Percentiles rank a stretch among this genome's conserved stretches.
These are phyloP conservation scores for Poeciliopsis infans DNA, from an alignment of 2,797 vertebrate genomes.

Conservation along the genomic window DNA sequence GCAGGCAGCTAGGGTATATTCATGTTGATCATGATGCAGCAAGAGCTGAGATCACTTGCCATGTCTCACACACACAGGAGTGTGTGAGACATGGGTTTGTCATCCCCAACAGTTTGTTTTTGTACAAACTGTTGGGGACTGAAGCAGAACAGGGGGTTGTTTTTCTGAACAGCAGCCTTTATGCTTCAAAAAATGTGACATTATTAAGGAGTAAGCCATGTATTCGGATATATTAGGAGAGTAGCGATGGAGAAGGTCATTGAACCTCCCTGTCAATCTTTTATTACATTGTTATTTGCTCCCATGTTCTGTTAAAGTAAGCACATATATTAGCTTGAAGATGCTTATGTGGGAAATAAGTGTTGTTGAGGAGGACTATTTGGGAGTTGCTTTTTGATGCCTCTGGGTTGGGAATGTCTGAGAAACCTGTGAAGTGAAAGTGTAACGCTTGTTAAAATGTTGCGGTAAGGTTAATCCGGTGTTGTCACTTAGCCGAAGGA, in stretches of 20 bases:
- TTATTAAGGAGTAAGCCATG: constrained; percentile 58
- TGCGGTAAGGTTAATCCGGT: constrained; percentile 38
- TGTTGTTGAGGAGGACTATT: constrained; percentile 5
- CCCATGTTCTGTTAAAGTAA: constrained; percentile 25
- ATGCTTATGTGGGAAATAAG: constrained; percentile 11
- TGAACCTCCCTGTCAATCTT: constrained; percentile 19
- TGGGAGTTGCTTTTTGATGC: constrained; percentile 11
- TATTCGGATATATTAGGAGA: constrained; percentile 33
- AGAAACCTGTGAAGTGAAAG: constrained; percentile 39
- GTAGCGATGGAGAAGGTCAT: constrained; percentile 14
- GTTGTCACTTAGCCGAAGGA: constrained; percentile 33
- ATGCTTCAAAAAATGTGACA: constrained; percentile 14
- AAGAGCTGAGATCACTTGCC: constrained; percentile 12
- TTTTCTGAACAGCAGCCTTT: neutral
- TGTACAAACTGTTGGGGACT: constrained; percentile 13
- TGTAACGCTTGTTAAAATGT: constrained; percentile 15
- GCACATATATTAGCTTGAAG: constrained; percentile 13
- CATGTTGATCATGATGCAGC: constrained; percentile 56
- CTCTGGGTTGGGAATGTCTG: constrained; percentile 29
- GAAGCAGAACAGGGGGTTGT: constrained; percentile 2
- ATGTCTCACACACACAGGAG: neutral
- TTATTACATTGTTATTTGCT: constrained; percentile 1
- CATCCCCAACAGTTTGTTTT: constrained; percentile 1
- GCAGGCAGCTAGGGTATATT: constrained; percentile 49
- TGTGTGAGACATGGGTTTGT: too few relatives aligned